These are phyloP conservation scores for Rhegmatorhina hoffmannsi DNA, from an alignment of 2,113 vertebrate species.

Conservation along the genomic window DNA sequence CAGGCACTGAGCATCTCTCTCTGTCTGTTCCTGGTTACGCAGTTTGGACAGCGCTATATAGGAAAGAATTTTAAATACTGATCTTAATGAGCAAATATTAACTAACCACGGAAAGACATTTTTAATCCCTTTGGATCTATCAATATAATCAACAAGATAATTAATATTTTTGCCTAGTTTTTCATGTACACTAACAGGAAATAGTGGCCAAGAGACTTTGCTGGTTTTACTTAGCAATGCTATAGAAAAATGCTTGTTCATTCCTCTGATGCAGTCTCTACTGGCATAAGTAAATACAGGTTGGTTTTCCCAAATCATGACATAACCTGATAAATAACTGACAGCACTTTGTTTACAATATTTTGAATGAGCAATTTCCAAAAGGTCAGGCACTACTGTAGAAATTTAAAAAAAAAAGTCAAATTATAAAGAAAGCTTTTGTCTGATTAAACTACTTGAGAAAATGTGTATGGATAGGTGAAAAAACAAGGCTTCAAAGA, in stretches of 20 bases:
- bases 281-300: slow-evolving; percentile 54
- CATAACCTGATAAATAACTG: slow-evolving; percentile 41
- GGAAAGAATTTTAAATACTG: neutral
- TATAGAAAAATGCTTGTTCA: slow-evolving; percentile 1
- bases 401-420: neutral
- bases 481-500: neutral
- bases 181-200: neutral
- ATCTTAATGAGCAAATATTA: neutral
- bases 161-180: slow-evolving; percentile 15
- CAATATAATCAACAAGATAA: neutral
- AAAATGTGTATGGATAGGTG: neutral
- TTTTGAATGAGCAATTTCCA: slow-evolving; percentile 41
- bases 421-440: slow-evolving; percentile 46
- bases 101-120: neutral
- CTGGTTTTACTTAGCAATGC: neutral
- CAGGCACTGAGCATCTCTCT: neutral
- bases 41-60: neutral
- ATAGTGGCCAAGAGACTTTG: neutral
- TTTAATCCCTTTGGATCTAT: neutral
- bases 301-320: slow-evolving; percentile 32
- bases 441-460: slow-evolving; percentile 41
- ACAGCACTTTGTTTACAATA: slow-evolving; percentile 35
- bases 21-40: neutral
- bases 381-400: neutral
- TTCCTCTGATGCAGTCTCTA: slow-evolving; percentile 43